phyloP scores from a whole-genome alignment of 2,113 vertebrate genomes.

The Haemorhous mexicanus region DNA sequence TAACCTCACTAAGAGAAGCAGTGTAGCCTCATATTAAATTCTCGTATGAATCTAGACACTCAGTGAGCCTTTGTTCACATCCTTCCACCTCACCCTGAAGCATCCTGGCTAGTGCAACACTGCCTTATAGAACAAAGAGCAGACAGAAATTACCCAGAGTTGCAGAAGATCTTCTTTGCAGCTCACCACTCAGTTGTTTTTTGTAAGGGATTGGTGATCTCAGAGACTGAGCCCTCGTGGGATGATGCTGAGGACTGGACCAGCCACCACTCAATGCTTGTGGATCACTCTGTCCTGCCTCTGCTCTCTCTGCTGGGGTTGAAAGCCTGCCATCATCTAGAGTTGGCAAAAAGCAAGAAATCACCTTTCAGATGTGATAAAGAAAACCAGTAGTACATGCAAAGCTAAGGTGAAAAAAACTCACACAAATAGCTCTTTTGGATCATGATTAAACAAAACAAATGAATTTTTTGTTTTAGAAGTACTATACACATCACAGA shows the following conservation, averaged over 20 bases:
- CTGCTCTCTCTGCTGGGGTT: slow-evolving; percentile 76
- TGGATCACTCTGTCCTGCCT: slow-evolving; percentile 75
- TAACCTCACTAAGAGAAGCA: background rate
- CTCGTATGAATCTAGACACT: background rate
- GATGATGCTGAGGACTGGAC: slow-evolving; percentile 85
- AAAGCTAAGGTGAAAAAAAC: background rate
- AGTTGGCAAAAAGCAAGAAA: slow-evolving; percentile 41
- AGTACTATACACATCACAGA: background rate
- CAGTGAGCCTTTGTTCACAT: background rate
- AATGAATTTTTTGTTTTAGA: background rate
- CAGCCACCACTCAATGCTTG: slow-evolving; percentile 75
- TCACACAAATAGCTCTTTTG: background rate
- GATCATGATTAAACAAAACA: background rate
- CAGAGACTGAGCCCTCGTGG: slow-evolving; percentile 72
- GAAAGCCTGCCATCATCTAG: slow-evolving; percentile 79
- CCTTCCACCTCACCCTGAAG: background rate
- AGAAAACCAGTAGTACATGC: background rate
- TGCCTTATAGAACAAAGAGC: background rate
- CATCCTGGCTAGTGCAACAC: background rate
- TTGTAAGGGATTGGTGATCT: slow-evolving; percentile 77
- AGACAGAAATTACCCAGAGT: slow-evolving; percentile 77
- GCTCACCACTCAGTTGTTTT: slow-evolving; percentile 80
- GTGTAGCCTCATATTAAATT: background rate
- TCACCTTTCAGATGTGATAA: background rate
- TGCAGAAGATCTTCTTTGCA: slow-evolving; percentile 82